phyloP scores from a whole-genome alignment of 1,140 invertebrate species.

The Hyphantria cunea region DNA sequence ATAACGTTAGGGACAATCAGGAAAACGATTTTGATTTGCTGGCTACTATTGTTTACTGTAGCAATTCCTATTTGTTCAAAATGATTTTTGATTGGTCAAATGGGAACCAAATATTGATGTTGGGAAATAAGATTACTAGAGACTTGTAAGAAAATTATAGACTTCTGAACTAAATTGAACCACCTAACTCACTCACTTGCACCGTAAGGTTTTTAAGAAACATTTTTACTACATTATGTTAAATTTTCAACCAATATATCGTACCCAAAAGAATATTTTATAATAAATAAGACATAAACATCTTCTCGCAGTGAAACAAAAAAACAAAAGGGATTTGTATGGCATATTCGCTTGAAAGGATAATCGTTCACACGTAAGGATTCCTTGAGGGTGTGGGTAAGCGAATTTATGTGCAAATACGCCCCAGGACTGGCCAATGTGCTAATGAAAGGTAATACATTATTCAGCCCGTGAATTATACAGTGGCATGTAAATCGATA shows the following conservation, averaged over 20 bases:
- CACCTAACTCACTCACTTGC: no score
- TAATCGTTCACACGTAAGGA: constrained; percentile 72
- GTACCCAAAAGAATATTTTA: neutral
- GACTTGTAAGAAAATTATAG: no score
- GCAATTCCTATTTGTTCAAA: no score
- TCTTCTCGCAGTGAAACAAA: constrained; percentile 11
- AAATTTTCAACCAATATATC: neutral
- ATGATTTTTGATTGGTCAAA: no score
- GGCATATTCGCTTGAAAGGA: constrained; percentile 47
- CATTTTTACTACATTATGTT: no score
- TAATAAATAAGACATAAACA: constrained; percentile 11
- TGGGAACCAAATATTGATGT: no score
- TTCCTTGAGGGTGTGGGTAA: constrained; percentile 69
- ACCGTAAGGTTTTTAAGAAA: no score
- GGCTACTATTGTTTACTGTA: no score
- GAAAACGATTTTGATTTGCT: no score
- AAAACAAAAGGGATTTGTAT: constrained; percentile 32
- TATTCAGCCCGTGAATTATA: constrained; percentile 81
- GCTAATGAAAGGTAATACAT: constrained; percentile 81
- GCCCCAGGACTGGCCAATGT: constrained; percentile 75
- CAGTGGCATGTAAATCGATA: constrained; percentile 81
- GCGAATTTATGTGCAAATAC: constrained; percentile 80
- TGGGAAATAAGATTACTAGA: no score
- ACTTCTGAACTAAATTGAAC: no score
- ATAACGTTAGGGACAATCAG: no score